phyloP scores from a whole-genome alignment of 2,888 invertebrate genomes.

The Nycteola revayana region DNA sequence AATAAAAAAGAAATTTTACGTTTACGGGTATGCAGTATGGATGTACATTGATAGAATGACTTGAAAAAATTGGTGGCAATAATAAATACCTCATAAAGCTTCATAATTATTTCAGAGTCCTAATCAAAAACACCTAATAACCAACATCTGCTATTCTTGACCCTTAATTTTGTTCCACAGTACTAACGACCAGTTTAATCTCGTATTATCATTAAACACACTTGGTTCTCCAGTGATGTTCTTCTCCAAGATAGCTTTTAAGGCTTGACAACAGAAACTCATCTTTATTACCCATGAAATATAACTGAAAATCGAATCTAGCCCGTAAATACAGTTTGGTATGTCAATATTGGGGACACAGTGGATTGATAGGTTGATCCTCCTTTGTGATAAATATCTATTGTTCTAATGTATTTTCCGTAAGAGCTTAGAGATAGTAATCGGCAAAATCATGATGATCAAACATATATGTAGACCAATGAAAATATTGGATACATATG shows the following conservation, averaged over 20 bases:
- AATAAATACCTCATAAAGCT: no score
- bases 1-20: no score
- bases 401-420: conserved; percentile 39
- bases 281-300: conserved; percentile 4
- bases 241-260: conserved; percentile 25
- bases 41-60: no score
- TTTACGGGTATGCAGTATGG: no score
- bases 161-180: conserved; percentile 50
- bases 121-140: no score
- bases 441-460: conserved; percentile 10
- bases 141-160: conserved; percentile 14
- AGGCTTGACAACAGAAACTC: neutral
- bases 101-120: no score
- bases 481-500: no score
- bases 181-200: conserved; percentile 54
- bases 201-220: conserved; percentile 57
- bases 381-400: conserved; percentile 49
- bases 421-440: conserved; percentile 31
- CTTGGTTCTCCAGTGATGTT: conserved; percentile 54
- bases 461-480: no score
- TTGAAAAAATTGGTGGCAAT: no score
- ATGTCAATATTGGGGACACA: conserved; percentile 47
- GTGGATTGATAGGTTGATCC: conserved; percentile 54
- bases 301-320: conserved; percentile 25
- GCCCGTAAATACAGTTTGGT: conserved; percentile 27